Evolutionary conservation across 2,888 invertebrate species (phyloP), one percentile per base, ranked within the genome.

Genomic region (Acanthosepion pharaonis): DNA sequence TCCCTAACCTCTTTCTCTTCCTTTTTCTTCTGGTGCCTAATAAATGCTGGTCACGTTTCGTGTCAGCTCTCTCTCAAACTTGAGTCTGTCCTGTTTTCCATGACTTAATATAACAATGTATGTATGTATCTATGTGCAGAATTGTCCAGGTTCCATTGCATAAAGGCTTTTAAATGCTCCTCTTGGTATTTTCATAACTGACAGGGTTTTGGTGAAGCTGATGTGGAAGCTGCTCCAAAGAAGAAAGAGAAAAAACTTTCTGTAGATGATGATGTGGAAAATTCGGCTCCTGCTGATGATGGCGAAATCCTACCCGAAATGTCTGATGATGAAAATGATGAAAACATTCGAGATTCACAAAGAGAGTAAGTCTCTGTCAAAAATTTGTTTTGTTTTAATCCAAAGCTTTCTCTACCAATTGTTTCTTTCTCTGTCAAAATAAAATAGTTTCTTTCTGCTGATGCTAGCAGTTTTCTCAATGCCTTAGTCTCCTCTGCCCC

Each of bases 131-230:
- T n/a, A 33, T 33, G 42, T 42, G 42, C 42, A 42, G 42, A 42
- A 42, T 42, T 42, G 3, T 42, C 42, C 42, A 42, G 42, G 42
- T 42, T 42, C 42, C 42, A 42, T 42, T 42, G 3, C 3, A 42
- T 42, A 42, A 42, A 42, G 42, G 3, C 42, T 42, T 42, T 42
- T 42, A 42, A 42, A 42, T 42, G 42, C 42, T 42, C 42, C 0
- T n/a, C 20, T 78, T 15, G 5, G 9, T n/a, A n/a, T n/a, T 78
- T 93, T 11, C 28, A 4, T 51, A 11, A 94, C 25, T 95, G 95
- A 42, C 94, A 97, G 96, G 97, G 97, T 95, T 97, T 97, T 95
- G 97, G 97, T 94, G 97, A 96, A 91, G 97, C 96, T 94, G 97
- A 97, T 95, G 96, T 97, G 8, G 96, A 96, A 94, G 96, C 96